These are phyloP conservation scores for Coranthus polyacanthus DNA, from an alignment of 2,797 vertebrate species.

Conservation along the genomic window DNA sequence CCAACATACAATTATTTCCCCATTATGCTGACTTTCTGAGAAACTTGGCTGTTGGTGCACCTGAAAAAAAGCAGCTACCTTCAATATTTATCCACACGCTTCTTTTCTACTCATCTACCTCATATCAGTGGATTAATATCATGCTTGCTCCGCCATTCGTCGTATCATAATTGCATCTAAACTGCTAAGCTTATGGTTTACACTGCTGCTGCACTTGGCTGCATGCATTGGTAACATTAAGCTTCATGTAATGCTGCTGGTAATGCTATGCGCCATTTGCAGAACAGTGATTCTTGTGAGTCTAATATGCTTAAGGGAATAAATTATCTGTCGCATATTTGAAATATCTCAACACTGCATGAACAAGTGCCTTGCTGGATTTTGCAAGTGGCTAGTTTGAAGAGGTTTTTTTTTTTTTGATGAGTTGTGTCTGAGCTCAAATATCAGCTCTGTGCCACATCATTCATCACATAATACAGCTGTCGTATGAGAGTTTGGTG, in stretches of 20 bases:
- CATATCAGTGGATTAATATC: not conserved
- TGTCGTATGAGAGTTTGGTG: not conserved
- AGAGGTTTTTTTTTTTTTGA: not conserved
- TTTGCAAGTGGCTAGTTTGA: not conserved
- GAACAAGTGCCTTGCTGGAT: not conserved
- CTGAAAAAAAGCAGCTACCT: not conserved
- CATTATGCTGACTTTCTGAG: not conserved
- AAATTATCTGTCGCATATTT: conserved; percentile 1
- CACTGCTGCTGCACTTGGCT: conserved; percentile 2
- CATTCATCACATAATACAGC: conserved; percentile 12
- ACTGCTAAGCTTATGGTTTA: conserved; percentile 24
- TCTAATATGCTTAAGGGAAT: not conserved
- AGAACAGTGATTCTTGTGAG: conserved; percentile 1
- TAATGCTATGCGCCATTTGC: conserved; percentile 6
- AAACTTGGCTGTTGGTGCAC: conserved; percentile 12
- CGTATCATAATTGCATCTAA: conserved; percentile 58
- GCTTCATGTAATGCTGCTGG: conserved; percentile 13
- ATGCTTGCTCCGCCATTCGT: conserved; percentile 18
- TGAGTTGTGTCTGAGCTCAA: no score
- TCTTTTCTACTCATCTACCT: conserved; percentile 1
- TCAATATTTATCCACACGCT: not conserved
- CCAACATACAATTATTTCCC: not conserved
- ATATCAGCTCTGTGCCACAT: conserved; percentile 13
- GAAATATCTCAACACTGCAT: not conserved
- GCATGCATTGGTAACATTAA: conserved; percentile 8